Conservation (phyloP, 1,140 invertebrate genomes). For the Arctopsyche grandis region DNA sequence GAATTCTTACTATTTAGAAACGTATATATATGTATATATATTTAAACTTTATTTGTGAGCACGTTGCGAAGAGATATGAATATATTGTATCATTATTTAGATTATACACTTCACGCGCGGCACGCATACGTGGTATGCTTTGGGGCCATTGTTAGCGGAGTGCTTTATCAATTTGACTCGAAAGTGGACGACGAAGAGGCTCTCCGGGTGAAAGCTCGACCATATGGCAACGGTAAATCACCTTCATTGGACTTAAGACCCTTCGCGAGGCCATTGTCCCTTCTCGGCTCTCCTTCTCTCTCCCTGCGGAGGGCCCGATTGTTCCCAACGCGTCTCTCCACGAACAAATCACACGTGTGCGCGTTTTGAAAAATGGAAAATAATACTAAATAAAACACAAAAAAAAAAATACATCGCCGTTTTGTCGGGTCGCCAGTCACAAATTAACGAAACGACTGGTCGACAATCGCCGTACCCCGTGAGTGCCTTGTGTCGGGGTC, state of each 20-base stretch:
- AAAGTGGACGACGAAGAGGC: neutral
- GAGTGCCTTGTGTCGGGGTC: neutral
- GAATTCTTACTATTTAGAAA: too few relatives aligned
- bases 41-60: neutral
- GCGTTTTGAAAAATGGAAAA: too few relatives aligned
- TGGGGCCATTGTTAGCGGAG: constrained; percentile 2
- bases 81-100: constrained; percentile 21
- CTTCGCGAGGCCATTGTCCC: neutral
- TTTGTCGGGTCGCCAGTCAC: neutral
- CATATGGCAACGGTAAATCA: constrained; percentile 25
- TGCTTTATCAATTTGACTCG: constrained; percentile 17
- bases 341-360: neutral
- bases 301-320: neutral
- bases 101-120: constrained; percentile 2
- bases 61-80: constrained; percentile 4
- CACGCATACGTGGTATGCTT: neutral
- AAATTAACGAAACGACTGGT: neutral
- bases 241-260: neutral
- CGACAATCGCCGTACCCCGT: neutral
- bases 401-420: neutral
- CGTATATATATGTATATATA: neutral
- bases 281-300: neutral
- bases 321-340: too few relatives aligned
- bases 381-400: too few relatives aligned
- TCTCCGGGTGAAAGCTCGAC: constrained; percentile 10